These are phyloP conservation scores for Patella ulyssiponensis DNA, from an alignment of 2,888 invertebrate genomes.

Conservation along the genomic window DNA sequence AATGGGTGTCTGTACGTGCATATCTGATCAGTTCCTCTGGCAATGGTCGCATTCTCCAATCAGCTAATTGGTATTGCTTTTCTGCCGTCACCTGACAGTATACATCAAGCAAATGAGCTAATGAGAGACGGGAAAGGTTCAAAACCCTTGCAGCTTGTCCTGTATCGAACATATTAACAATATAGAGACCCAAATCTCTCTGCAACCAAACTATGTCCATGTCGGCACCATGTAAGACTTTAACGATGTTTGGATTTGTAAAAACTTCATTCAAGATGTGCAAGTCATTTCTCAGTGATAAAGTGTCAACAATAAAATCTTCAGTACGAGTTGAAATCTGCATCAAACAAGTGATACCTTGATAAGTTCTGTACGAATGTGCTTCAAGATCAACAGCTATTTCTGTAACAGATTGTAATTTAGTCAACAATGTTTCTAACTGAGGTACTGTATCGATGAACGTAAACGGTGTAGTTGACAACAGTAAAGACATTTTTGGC, in stretches of 20 bases:
- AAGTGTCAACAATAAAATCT: conserved; percentile 92
- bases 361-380: conserved; percentile 91
- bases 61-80: conserved; percentile 93
- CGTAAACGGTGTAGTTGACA: conserved; percentile 80
- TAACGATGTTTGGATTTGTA: conserved; percentile 89
- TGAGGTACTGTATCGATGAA: conserved; percentile 80
- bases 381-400: conserved; percentile 92
- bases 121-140: conserved; percentile 80
- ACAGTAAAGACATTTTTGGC: conserved; percentile 72
- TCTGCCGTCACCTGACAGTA: conserved; percentile 87
- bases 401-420: conserved; percentile 80
- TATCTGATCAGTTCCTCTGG: conserved; percentile 85
- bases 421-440: conserved; percentile 79
- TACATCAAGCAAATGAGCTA: conserved; percentile 82
- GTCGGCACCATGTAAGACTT: conserved; percentile 94
- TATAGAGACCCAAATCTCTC: conserved; percentile 92
- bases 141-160: conserved; percentile 87
- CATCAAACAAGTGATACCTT: conserved; percentile 95
- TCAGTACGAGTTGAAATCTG: conserved; percentile 86
- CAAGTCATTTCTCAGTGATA: conserved; percentile 86
- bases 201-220: conserved; percentile 94
- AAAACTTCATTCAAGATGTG: conserved; percentile 89
- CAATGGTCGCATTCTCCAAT: conserved; percentile 94
- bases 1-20: conserved; percentile 95
- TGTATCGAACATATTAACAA: conserved; percentile 98